phyloP scores from a whole-genome alignment of 2,797 vertebrate species.

The Labroides dimidiatus region DNA sequence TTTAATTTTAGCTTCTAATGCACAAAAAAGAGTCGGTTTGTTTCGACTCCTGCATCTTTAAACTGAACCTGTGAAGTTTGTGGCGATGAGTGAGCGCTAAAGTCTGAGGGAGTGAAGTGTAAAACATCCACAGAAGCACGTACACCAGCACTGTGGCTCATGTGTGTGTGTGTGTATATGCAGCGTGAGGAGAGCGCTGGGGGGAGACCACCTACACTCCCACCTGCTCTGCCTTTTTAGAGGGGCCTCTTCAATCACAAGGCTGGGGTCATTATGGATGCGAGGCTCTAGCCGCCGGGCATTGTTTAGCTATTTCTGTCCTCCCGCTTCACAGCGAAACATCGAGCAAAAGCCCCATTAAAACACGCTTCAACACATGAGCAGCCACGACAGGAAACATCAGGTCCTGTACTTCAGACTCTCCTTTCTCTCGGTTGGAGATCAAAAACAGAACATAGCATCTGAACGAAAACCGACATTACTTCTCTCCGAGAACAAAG shows the following conservation, averaged over 20 bases:
- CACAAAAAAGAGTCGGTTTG: conserved; percentile 9
- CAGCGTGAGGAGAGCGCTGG: conserved; percentile 66
- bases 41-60: no score
- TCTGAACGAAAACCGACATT: neutral
- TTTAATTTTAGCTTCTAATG: conserved; percentile 14
- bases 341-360: conserved; percentile 68
- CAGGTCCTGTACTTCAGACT: conserved; percentile 17
- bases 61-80: conserved; percentile 2
- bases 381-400: conserved; percentile 61
- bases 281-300: conserved; percentile 69
- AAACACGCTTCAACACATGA: conserved; percentile 55
- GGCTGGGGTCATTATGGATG: conserved; percentile 79
- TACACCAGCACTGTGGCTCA: conserved; percentile 18
- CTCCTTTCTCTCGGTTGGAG: conserved; percentile 15
- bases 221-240: conserved; percentile 79
- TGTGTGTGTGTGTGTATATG: conserved; percentile 58
- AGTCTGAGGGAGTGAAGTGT: conserved; percentile 30
- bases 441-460: conserved; percentile 3
- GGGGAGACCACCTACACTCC: conserved; percentile 82
- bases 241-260: conserved; percentile 79
- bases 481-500: neutral
- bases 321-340: conserved; percentile 64
- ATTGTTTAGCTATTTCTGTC: conserved; percentile 83
- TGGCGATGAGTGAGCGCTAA: conserved; percentile 19
- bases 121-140: conserved; percentile 46